Conservation (phyloP, 1,140 invertebrate species). For the Microplitis mediator region DNA sequence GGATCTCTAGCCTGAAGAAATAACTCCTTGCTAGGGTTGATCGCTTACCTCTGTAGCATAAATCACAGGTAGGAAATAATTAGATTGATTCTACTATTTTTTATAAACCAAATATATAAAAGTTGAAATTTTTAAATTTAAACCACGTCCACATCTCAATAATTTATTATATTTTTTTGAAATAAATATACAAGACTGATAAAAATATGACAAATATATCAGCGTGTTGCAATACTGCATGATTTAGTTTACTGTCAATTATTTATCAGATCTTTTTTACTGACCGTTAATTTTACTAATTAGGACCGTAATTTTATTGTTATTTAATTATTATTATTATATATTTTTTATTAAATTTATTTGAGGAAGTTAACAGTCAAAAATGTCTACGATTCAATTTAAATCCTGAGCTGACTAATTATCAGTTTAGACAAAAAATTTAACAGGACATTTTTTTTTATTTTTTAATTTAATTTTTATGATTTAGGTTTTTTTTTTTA, state of each 20-base stretch:
- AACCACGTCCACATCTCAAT: not conserved
- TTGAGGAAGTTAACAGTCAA: not conserved
- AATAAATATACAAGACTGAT: too few relatives aligned
- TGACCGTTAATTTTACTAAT: too few relatives aligned
- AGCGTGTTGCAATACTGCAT: too few relatives aligned
- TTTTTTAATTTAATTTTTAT: constrained; percentile 29
- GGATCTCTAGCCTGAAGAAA: constrained; percentile 47
- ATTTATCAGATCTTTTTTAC: too few relatives aligned
- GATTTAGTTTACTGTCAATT: too few relatives aligned
- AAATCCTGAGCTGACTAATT: not conserved
- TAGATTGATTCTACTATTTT: constrained; percentile 42
- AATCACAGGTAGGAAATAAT: constrained; percentile 51
- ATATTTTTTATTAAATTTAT: too few relatives aligned
- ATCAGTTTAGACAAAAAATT: too few relatives aligned
- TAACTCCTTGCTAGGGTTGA: constrained; percentile 49
- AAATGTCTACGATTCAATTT: not conserved
- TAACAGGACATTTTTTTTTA: not conserved
- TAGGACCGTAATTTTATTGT: too few relatives aligned
- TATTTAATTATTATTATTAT: too few relatives aligned
- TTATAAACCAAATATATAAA: not conserved
- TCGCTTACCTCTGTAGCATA: constrained; percentile 43
- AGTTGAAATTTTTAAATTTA: not conserved
- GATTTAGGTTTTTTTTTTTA: constrained; percentile 27
- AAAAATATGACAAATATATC: too few relatives aligned
- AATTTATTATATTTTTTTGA: too few relatives aligned